Percentiles rank a stretch among this genome's conserved stretches.
Conservation (phyloP, 2,888 invertebrate genomes). For the Parnassius smintheus region DNA sequence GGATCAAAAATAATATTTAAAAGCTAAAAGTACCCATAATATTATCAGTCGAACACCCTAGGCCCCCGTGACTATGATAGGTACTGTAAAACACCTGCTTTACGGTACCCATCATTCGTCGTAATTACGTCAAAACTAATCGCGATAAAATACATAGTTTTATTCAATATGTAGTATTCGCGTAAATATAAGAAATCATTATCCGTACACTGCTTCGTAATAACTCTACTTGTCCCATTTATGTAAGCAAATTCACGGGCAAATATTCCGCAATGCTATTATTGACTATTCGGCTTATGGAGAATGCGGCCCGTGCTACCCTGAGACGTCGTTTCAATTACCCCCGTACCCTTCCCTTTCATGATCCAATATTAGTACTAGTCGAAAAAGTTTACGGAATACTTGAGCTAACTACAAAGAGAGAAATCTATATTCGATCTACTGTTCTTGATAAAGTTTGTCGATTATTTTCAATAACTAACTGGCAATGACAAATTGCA, state of each 20-base stretch:
- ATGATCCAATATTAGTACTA: constrained; percentile 21
- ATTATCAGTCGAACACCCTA: no score
- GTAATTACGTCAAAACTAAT: no score
- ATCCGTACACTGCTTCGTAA: constrained; percentile 11
- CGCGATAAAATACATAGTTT: no score
- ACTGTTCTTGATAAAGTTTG: constrained; percentile 21
- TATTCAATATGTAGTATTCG: no score
- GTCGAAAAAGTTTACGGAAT: constrained; percentile 23
- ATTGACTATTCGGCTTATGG: constrained; percentile 18
- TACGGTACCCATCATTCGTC: no score
- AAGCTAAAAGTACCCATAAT: no score
- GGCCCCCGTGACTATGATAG: no score
- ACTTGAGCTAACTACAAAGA: constrained; percentile 23
- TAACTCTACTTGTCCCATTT: constrained; percentile 18
- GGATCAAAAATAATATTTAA: no score
- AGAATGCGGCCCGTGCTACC: constrained; percentile 35
- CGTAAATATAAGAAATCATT: no score
- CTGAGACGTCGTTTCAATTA: constrained; percentile 29
- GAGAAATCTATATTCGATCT: constrained; percentile 25
- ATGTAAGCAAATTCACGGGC: constrained; percentile 15
- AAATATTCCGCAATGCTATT: constrained; percentile 20
- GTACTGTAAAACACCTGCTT: no score
- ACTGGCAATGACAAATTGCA: constrained; percentile 19
- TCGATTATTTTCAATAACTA: constrained; percentile 17
- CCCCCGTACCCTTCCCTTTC: constrained; percentile 9